A percentile compares a stretch with the other conserved stretches of the same genome.
These are phyloP conservation scores for Holacanthus passer DNA, from an alignment of 2,113 vertebrate species.

Conservation along the genomic window DNA sequence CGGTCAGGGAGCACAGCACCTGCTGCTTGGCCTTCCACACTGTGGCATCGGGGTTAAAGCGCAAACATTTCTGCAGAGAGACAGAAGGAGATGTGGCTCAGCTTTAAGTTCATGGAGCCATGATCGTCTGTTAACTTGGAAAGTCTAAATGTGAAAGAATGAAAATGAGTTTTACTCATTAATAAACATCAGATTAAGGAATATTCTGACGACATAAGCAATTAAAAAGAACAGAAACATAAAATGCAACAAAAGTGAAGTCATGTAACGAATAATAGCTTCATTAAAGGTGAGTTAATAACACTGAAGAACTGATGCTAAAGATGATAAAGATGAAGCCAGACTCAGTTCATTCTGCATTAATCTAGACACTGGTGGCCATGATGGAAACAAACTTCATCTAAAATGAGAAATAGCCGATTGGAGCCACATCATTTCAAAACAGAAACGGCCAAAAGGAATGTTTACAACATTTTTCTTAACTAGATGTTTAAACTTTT, in stretches of 20 bases:
- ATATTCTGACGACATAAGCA: not conserved
- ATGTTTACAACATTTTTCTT: not conserved
- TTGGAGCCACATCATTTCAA: no score
- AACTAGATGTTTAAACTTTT: not conserved
- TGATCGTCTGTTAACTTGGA: not conserved
- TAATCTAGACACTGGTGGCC: not conserved
- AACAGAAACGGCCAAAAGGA: no score
- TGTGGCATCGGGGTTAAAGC: constrained; percentile 93
- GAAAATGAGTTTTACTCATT: not conserved
- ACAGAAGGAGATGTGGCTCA: not conserved
- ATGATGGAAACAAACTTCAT: not conserved
- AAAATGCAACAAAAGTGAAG: not conserved
- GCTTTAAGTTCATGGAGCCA: not conserved
- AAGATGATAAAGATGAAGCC: not conserved
- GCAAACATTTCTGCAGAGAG: constrained; percentile 90
- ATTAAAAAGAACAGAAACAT: not conserved
- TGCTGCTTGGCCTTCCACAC: constrained; percentile 97
- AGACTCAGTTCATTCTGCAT: not conserved
- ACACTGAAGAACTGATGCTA: not conserved
- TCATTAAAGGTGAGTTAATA: no score
- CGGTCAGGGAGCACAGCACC: constrained; percentile 92
- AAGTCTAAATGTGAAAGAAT: not conserved
- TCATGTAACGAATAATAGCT: no score
- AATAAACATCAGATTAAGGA: no score
- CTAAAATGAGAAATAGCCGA: no score